A percentile compares a stretch with the other conserved stretches of the same genome.
phyloP scores from a whole-genome alignment of 2,113 vertebrate species.

The Electrona antarctica region DNA sequence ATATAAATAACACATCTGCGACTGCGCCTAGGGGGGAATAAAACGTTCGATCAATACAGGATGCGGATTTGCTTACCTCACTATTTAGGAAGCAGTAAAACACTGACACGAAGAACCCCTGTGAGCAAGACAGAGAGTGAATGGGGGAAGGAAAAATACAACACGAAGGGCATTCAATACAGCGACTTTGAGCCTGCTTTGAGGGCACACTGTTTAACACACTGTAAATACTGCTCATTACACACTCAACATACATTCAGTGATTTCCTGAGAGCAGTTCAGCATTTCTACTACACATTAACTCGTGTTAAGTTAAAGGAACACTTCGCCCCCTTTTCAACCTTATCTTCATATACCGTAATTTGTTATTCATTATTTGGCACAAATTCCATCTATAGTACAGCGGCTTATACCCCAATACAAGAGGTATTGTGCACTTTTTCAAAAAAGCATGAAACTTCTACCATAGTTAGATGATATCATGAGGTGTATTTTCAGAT shows the following conservation, averaged over 20 bases:
- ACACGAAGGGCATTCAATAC: conserved; percentile 17
- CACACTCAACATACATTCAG: conserved; percentile 19
- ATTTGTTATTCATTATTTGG: too few relatives aligned
- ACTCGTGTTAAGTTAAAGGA: too few relatives aligned
- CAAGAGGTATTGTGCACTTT: too few relatives aligned
- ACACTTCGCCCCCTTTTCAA: too few relatives aligned
- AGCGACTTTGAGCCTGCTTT: conserved; percentile 32
- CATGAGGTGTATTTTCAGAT: too few relatives aligned
- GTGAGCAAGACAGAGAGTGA: conserved; percentile 48
- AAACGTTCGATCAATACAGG: conserved; percentile 39
- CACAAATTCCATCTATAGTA: too few relatives aligned
- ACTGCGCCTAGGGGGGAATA: not conserved
- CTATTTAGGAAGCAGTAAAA: conserved; percentile 95
- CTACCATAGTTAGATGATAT: too few relatives aligned
- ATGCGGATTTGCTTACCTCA: conserved; percentile 82
- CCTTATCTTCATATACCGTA: too few relatives aligned
- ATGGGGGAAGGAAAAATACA: conserved; percentile 25
- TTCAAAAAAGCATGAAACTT: too few relatives aligned
- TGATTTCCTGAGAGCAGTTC: conserved; percentile 7
- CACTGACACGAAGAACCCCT: conserved; percentile 93
- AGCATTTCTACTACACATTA: not conserved
- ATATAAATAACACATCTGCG: conserved; percentile 13
- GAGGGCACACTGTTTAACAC: conserved; percentile 22
- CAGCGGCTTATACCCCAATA: too few relatives aligned
- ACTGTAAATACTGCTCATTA: conserved; percentile 21